Conservation (phyloP, 2,888 invertebrate genomes). For the Syrphus vitripennis region DNA sequence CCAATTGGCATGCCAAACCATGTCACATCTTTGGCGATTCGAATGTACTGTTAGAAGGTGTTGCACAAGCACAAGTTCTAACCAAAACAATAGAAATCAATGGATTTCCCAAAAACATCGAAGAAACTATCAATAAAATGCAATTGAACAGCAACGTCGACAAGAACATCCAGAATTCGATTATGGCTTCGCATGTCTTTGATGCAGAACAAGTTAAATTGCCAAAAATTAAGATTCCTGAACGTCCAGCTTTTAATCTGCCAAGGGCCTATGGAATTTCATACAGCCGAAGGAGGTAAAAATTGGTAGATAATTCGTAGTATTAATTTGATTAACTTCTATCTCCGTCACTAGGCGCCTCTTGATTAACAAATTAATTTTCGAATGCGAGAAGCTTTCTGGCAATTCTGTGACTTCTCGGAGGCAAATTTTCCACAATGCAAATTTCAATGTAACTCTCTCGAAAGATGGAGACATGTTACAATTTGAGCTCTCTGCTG, state of each 20-base stretch:
- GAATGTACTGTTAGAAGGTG: slow-evolving; percentile 87
- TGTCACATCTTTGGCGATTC: slow-evolving; percentile 84
- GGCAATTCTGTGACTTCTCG: slow-evolving; percentile 83
- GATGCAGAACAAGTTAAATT: slow-evolving; percentile 91
- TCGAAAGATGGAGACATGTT: slow-evolving; percentile 84
- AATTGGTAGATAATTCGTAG: not conserved
- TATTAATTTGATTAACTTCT: not conserved
- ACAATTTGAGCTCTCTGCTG: slow-evolving; percentile 85
- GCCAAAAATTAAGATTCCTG: slow-evolving; percentile 87
- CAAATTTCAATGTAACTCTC: slow-evolving; percentile 83
- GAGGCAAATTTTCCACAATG: slow-evolving; percentile 84
- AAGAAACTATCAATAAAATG: slow-evolving; percentile 81
- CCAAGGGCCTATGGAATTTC: slow-evolving; percentile 89
- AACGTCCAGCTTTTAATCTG: slow-evolving; percentile 87
- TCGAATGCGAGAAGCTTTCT: slow-evolving; percentile 86
- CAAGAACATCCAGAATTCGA: slow-evolving; percentile 84
- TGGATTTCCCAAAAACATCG: slow-evolving; percentile 84
- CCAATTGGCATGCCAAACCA: slow-evolving; percentile 84
- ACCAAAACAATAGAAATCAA: slow-evolving; percentile 88
- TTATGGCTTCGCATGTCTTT: slow-evolving; percentile 86
- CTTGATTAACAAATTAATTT: slow-evolving; percentile 85
- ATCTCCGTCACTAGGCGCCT: slow-evolving; percentile 82
- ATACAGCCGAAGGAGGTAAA: slow-evolving; percentile 86
- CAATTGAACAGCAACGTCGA: slow-evolving; percentile 83
- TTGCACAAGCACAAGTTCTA: slow-evolving; percentile 90